phyloP scores from a whole-genome alignment of 1,140 invertebrate species.

The Alviniconcha marisindica region DNA sequence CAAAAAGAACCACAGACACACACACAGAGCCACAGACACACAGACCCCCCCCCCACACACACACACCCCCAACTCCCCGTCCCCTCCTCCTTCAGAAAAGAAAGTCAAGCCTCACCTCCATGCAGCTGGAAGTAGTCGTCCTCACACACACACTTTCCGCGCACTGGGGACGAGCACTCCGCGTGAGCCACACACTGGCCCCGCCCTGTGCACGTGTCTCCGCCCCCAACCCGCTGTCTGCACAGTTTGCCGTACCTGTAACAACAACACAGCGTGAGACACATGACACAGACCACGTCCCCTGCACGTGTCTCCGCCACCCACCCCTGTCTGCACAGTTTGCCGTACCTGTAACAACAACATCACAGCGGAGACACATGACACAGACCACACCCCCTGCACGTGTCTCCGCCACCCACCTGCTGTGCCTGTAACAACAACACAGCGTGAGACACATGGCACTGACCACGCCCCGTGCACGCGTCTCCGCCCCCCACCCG shows the following conservation, averaged over 20 bases:
- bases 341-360: too few relatives aligned
- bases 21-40: background rate
- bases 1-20: too few relatives aligned
- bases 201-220: constrained; percentile 26
- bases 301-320: too few relatives aligned
- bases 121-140: constrained; percentile 29
- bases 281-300: background rate
- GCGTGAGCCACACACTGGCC: constrained; percentile 39
- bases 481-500: too few relatives aligned
- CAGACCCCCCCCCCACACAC: background rate
- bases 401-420: too few relatives aligned
- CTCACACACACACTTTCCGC: constrained; percentile 42
- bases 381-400: too few relatives aligned
- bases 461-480: too few relatives aligned
- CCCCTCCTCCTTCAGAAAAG: too few relatives aligned
- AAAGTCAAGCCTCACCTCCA: background rate
- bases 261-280: background rate
- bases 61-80: too few relatives aligned
- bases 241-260: constrained; percentile 31
- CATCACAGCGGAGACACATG: too few relatives aligned
- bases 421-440: too few relatives aligned
- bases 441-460: background rate
- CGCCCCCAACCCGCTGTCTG: constrained; percentile 1
- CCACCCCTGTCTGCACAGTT: too few relatives aligned
- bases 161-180: constrained; percentile 37